A percentile compares a stretch with the other conserved stretches of the same genome.
These are phyloP conservation scores for Carduelis carduelis DNA, from an alignment of 2,797 vertebrate genomes.

Conservation along the genomic window DNA sequence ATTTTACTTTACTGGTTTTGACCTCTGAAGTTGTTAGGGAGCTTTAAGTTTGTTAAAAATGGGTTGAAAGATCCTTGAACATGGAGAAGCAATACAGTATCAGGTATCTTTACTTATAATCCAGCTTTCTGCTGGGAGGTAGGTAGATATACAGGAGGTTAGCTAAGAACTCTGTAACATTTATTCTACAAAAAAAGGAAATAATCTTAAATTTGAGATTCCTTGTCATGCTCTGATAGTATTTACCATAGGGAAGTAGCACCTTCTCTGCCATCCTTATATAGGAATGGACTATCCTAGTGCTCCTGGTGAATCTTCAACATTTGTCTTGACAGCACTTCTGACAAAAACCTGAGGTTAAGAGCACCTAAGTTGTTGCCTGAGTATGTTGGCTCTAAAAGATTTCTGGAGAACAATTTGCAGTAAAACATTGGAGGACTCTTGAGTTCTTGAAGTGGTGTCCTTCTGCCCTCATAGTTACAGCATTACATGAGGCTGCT, in stretches of 20 bases:
- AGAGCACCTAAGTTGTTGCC: neutral
- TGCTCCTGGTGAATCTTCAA: neutral
- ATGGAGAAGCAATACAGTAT: neutral
- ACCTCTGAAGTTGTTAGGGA: neutral
- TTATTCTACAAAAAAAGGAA: neutral
- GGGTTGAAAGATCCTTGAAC: neutral
- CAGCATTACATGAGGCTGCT: neutral
- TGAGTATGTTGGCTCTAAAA: neutral
- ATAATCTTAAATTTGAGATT: neutral
- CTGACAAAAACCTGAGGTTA: neutral
- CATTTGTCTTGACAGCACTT: neutral
- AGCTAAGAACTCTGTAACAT: neutral
- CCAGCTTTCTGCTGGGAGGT: neutral
- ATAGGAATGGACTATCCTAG: neutral
- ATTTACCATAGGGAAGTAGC: neutral
- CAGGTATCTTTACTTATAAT: neutral
- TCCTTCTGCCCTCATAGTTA: neutral
- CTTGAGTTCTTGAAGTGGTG: neutral
- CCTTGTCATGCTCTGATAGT: neutral
- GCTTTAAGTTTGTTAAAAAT: neutral
- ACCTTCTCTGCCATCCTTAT: neutral
- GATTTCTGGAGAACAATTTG: neutral
- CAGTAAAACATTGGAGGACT: neutral
- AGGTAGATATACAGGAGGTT: neutral
- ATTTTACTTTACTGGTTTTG: neutral